phyloP scores from a whole-genome alignment of 1,140 invertebrate genomes.

The Bilobella aurantiaca region DNA sequence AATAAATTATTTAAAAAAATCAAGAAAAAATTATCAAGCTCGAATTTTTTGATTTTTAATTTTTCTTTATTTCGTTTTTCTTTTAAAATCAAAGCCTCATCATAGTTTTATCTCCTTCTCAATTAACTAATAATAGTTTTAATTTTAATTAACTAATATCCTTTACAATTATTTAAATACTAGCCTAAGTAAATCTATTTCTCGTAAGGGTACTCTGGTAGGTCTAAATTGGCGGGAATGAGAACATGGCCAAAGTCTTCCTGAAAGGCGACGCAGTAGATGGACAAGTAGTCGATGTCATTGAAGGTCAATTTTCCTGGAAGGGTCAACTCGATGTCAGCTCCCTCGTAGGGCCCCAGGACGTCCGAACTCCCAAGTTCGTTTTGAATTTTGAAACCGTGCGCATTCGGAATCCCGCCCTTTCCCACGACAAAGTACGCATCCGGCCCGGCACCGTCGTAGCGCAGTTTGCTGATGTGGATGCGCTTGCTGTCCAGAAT shows the following conservation, averaged over 20 bases:
- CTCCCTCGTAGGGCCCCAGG: slow-evolving; percentile 18
- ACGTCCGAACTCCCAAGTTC: slow-evolving; percentile 24
- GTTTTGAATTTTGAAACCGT: slow-evolving; percentile 24
- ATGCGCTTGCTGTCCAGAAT: slow-evolving; percentile 22
- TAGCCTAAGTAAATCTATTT: no score
- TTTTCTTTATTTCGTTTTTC: no score
- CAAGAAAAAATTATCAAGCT: no score
- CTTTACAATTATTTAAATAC: no score
- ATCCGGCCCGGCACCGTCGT: slow-evolving; percentile 31
- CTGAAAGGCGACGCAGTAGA: slow-evolving; percentile 26
- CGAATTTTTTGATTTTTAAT: no score
- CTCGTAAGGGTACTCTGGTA: slow-evolving; percentile 4
- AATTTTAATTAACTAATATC: no score
- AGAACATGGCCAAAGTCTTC: slow-evolving; percentile 28
- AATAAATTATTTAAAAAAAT: no score
- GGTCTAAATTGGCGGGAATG: slow-evolving; percentile 19
- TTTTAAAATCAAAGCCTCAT: no score
- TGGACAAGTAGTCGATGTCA: slow-evolving; percentile 28
- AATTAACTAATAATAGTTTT: no score
- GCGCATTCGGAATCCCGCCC: slow-evolving; percentile 12
- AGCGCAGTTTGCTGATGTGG: slow-evolving; percentile 21
- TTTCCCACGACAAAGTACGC: slow-evolving; percentile 31
- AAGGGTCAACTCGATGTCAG: slow-evolving; percentile 24
- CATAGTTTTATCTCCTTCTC: no score
- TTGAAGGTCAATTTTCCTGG: slow-evolving; percentile 22